These are phyloP conservation scores for Hemiscyllium ocellatum DNA, from an alignment of 2,113 vertebrate species.

Conservation along the genomic window DNA sequence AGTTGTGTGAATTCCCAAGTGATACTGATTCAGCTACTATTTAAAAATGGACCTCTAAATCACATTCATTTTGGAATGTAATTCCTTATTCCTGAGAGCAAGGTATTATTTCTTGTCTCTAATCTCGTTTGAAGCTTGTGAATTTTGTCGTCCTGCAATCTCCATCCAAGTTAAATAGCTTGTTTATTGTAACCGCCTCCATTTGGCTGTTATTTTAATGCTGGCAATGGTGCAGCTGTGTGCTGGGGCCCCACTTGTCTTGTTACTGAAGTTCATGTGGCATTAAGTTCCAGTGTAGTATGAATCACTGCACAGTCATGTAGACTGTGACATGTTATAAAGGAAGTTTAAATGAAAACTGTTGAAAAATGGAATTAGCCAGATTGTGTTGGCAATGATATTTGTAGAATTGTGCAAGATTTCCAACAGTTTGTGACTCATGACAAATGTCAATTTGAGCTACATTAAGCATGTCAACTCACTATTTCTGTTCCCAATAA, in stretches of 20 bases:
- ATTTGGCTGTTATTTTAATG: background rate
- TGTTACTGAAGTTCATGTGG: background rate
- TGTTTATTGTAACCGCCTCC: background rate
- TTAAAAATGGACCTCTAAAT: background rate
- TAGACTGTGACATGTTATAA: background rate
- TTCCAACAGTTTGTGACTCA: background rate
- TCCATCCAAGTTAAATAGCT: background rate
- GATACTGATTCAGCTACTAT: background rate
- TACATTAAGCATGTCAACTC: background rate
- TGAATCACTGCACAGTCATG: background rate
- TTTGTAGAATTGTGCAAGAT: background rate
- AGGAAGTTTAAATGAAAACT: background rate
- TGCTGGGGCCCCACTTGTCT: background rate
- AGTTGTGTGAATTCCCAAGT: background rate
- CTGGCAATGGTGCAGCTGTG: background rate
- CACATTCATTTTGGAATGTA: background rate
- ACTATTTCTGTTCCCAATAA: background rate
- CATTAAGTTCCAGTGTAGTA: no score
- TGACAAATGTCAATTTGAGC: background rate
- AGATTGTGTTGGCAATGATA: background rate
- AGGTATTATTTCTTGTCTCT: background rate
- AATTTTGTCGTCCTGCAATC: background rate
- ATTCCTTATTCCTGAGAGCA: background rate
- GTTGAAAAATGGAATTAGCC: background rate
- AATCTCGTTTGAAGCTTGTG: background rate